Evolutionary conservation across 2,888 invertebrate species (phyloP), one percentile per base, ranked within the genome.

Genomic region (Tryphoninae sp.): DNA sequence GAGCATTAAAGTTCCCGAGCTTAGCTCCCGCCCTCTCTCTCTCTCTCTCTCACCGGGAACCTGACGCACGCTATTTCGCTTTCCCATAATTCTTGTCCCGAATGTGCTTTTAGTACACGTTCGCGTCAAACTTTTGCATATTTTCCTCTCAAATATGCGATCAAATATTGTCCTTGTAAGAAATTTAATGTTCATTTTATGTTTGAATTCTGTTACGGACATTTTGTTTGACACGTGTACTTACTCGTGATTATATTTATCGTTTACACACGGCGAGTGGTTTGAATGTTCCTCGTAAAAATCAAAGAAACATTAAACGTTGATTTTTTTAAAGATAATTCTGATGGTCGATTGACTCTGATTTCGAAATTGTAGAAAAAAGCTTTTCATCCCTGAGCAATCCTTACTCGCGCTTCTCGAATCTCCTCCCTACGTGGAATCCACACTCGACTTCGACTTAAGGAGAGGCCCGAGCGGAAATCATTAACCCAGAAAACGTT

Each of bases 401-500:
- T 71, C 26, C 22, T 69, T n/a, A 13, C 23, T 55, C 19, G 16
- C 61, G 13, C 53, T 9, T 53, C 51, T 40, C 73, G n/a, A 16
- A 26, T 42, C 67, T 78, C 40, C n/a, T 40, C 6, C n/a, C 55
- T 26, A 42, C 59, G 62, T 61, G 61, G 79, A 82, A 85, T 86
- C 83, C 84, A 85, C 86, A 84, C 83, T 86, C 83, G 79, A 86
- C 85, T 86, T 84, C 83, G 84, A 83, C 84, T 84, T 82, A 82
- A 73, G 75, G 74, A 51, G 84, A 80, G 83, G 83, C 81, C 82
- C 81, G 83, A 86, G 85, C 85, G 87, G 85, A 86, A 88, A 87
- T 88, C 86, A 86, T 88, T 88, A 86, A 86, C 86, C 87, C 83
- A 86, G 86, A 86, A 86, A 88, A 80, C 78, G 82, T 78, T 69